Evolutionary conservation across 2,113 vertebrate species (phyloP).

Genomic region (Colossoma macropomum): DNA sequence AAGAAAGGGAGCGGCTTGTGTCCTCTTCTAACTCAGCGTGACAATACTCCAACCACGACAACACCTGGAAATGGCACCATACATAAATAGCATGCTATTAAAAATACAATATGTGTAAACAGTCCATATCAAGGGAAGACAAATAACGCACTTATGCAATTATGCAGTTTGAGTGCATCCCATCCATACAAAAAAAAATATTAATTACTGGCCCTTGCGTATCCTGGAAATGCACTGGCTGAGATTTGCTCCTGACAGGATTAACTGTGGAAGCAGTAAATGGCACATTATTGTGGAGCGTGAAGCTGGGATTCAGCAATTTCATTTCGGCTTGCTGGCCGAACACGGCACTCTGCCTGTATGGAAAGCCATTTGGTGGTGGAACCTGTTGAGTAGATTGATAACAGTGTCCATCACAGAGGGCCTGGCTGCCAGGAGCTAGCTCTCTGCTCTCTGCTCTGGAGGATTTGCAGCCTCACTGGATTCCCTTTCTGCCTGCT

Average conservation of each 20-base stretch:
- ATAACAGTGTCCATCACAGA: slow-evolving; percentile 32
- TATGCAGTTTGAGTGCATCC: slow-evolving; percentile 15
- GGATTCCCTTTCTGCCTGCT: slow-evolving; percentile 6
- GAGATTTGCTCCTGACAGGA: slow-evolving; percentile 31
- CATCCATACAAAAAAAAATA: slow-evolving; percentile 26
- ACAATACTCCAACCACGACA: neutral
- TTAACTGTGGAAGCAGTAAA: slow-evolving; percentile 47
- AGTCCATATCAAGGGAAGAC: slow-evolving; percentile 8
- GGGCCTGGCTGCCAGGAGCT: neutral
- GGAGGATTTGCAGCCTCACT: neutral
- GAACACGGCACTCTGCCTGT: neutral
- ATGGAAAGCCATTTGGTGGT: slow-evolving; percentile 21
- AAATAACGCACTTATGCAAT: neutral
- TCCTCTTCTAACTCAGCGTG: slow-evolving; percentile 36
- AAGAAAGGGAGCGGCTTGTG: slow-evolving; percentile 15
- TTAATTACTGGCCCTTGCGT: slow-evolving; percentile 38
- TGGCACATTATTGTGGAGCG: slow-evolving; percentile 36
- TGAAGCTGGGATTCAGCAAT: slow-evolving; percentile 27
- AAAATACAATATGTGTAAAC: slow-evolving; percentile 11
- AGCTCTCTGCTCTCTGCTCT: neutral
- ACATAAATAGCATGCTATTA: neutral
- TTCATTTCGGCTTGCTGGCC: slow-evolving; percentile 31
- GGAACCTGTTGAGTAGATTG: slow-evolving; percentile 49
- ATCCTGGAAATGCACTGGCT: slow-evolving; percentile 38
- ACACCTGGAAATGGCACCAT: neutral